A percentile compares a stretch with the other conserved stretches of the same genome.
Evolutionary conservation across 1,140 invertebrate genomes (phyloP).

Genomic region (Zaprionus vittiger): DNA sequence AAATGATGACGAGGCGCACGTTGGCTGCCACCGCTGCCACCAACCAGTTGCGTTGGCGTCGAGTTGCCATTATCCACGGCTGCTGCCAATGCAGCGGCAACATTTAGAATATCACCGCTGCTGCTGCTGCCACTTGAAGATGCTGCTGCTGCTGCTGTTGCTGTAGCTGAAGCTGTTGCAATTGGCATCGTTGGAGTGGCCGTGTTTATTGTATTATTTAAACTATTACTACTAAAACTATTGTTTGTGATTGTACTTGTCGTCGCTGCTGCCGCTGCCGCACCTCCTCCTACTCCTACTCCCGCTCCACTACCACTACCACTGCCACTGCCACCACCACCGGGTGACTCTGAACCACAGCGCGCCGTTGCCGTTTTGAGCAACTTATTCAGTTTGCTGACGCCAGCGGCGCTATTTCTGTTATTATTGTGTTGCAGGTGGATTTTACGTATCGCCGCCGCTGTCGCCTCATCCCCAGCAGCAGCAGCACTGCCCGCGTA

Average conservation of each 20-base stretch:
- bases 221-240: conserved; percentile 84
- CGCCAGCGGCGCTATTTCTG: conserved; percentile 29
- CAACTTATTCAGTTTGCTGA: conserved; percentile 85
- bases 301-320: conserved; percentile 33
- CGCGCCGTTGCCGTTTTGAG: conserved; percentile 74
- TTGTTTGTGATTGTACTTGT: conserved; percentile 84
- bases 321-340: conserved; percentile 2
- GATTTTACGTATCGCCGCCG: conserved; percentile 83
- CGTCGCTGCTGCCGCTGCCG: conserved; percentile 58
- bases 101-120: conserved; percentile 77
- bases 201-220: conserved; percentile 81
- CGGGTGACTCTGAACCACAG: conserved; percentile 72
- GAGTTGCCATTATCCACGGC: conserved; percentile 71
- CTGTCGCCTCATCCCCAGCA: conserved; percentile 84
- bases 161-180: conserved; percentile 41
- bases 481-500: conserved; percentile 85
- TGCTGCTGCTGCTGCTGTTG: conserved; percentile 31
- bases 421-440: conserved; percentile 74
- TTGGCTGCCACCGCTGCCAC: neutral
- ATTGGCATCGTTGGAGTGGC: conserved; percentile 77
- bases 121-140: conserved; percentile 27
- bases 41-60: neutral
- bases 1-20: conserved; percentile 60
- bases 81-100: conserved; percentile 84
- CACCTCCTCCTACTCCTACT: conserved; percentile 50